Evolutionary conservation across 2,888 invertebrate species (phyloP).

Genomic region (Pecten maximus): DNA sequence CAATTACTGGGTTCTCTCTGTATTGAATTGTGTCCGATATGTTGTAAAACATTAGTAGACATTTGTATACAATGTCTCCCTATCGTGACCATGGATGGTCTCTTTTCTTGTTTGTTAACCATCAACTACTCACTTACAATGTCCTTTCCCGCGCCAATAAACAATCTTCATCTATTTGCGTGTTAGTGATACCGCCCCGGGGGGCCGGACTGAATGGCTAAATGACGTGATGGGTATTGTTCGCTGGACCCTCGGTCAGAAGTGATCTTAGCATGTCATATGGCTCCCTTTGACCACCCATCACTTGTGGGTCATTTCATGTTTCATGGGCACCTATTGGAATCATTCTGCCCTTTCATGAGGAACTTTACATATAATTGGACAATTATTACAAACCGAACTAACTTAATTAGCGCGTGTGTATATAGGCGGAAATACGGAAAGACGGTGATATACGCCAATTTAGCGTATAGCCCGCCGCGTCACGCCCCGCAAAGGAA

Average conservation of each 20-base stretch:
- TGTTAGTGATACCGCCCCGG: neutral
- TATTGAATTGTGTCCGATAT: neutral
- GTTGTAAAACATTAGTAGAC: slow-evolving; percentile 2
- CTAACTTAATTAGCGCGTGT: slow-evolving; percentile 26
- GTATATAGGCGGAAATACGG: neutral
- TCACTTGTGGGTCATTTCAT: slow-evolving; percentile 29
- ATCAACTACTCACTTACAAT: slow-evolving; percentile 17
- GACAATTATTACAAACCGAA: slow-evolving; percentile 19
- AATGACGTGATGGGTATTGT: slow-evolving; percentile 13
- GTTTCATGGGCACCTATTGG: neutral
- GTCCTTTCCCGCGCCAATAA: neutral
- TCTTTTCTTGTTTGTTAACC: neutral
- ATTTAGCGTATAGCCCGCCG: slow-evolving; percentile 5
- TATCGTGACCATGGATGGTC: neutral
- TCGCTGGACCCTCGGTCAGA: neutral
- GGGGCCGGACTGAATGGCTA: neutral
- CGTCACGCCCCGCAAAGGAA: slow-evolving; percentile 9
- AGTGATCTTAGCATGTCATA: neutral
- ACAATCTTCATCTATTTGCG: neutral
- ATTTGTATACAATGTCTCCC: neutral
- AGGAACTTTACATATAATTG: slow-evolving; percentile 15
- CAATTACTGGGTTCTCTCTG: neutral
- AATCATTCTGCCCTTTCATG: slow-evolving; percentile 8
- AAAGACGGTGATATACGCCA: slow-evolving; percentile 17
- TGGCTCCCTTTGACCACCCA: neutral